A percentile compares a stretch with the other conserved stretches of the same genome.
Conservation (phyloP, 2,888 invertebrate genomes). For the Blomia tropicalis region DNA sequence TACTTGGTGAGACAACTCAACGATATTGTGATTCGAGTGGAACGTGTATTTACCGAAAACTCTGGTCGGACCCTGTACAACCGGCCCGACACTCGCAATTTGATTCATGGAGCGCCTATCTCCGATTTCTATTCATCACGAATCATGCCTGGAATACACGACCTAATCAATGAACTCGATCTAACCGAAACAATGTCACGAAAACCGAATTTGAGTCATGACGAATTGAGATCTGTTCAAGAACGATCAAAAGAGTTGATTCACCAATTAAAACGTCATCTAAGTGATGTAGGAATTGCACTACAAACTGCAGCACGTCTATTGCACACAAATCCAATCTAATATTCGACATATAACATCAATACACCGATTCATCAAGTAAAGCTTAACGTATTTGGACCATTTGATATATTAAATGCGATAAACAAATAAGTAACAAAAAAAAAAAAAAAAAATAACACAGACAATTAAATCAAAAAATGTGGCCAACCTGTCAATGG, state of each 20-base stretch:
- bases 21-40: conserved; percentile 26
- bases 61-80: conserved; percentile 25
- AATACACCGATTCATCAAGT: too few relatives aligned
- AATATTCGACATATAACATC: too few relatives aligned
- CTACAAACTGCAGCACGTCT: conserved; percentile 18
- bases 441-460: too few relatives aligned
- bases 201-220: background rate
- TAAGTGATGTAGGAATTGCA: conserved; percentile 22
- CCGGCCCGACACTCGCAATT: conserved; percentile 26
- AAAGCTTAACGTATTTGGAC: too few relatives aligned
- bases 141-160: conserved; percentile 21
- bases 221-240: background rate
- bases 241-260: background rate
- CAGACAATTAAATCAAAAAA: too few relatives aligned
- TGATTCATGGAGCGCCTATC: conserved; percentile 17
- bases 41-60: conserved; percentile 26
- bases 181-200: background rate
- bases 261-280: conserved; percentile 18
- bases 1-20: conserved; percentile 19
- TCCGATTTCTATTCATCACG: conserved; percentile 21
- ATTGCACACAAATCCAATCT: conserved; percentile 6
- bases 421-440: too few relatives aligned
- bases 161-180: conserved; percentile 19
- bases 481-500: too few relatives aligned
- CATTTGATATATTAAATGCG: too few relatives aligned